Percentiles rank a stretch among this genome's conserved stretches.
phyloP scores from a whole-genome alignment of 2,797 vertebrate species.

The Petrocephalus schoutedeni region DNA sequence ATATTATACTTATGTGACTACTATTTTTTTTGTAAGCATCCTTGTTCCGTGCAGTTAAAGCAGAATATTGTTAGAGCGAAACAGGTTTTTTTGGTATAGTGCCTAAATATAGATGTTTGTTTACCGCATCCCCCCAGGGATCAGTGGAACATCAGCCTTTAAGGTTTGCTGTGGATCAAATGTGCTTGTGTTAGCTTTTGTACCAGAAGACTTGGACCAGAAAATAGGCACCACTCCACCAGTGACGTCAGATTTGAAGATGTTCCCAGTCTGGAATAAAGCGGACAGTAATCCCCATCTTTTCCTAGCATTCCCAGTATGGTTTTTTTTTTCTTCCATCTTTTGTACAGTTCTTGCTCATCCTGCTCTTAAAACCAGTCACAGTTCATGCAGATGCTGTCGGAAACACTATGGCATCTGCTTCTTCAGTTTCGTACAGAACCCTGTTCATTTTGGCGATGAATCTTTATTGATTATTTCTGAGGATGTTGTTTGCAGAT shows the following conservation, averaged over 20 bases:
- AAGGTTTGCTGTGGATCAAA: slow-evolving; percentile 1
- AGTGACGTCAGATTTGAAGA: background rate
- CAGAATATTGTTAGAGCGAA: background rate
- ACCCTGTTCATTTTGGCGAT: background rate
- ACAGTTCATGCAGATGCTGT: background rate
- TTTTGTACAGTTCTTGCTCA: background rate
- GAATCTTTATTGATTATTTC: background rate
- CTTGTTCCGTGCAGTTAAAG: background rate
- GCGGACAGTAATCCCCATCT: background rate
- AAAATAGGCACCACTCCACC: background rate
- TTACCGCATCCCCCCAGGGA: background rate
- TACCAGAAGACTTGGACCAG: background rate
- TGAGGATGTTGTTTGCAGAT: background rate
- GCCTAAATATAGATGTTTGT: slow-evolving; percentile 13
- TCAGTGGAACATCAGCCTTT: background rate
- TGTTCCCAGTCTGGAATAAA: slow-evolving; percentile 11
- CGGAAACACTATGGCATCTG: background rate
- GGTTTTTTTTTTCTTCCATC: background rate
- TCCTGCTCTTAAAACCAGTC: background rate
- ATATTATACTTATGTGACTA: background rate
- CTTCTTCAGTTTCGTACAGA: background rate
- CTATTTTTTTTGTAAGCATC: background rate
- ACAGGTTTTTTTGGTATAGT: slow-evolving; percentile 1
- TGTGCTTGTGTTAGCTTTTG: slow-evolving; percentile 11
- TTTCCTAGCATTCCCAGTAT: background rate